These are phyloP conservation scores for Cephalopachus bancanus DNA, from an alignment of 2,797 vertebrate genomes.

Conservation along the genomic window DNA sequence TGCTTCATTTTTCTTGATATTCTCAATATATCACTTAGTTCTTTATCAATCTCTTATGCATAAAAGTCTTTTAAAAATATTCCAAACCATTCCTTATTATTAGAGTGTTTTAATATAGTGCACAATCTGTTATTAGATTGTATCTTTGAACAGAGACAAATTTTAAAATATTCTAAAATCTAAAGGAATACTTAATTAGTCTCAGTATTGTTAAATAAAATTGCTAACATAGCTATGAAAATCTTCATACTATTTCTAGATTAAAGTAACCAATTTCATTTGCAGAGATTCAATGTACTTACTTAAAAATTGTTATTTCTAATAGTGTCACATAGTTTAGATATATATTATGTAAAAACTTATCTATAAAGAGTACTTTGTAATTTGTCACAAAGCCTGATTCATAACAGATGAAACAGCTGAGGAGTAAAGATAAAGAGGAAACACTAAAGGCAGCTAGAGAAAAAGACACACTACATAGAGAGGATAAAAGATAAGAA, in stretches of 20 bases:
- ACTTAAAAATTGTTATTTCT: background rate
- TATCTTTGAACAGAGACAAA: background rate
- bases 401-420: background rate
- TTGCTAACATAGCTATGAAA: background rate
- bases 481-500: slow-evolving; percentile 21
- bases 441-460: background rate
- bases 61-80: background rate
- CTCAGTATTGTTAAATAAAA: background rate
- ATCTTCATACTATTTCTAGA: background rate
- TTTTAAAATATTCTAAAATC: background rate
- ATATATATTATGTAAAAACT: background rate
- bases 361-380: background rate
- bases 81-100: background rate
- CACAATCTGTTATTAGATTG: background rate
- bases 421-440: background rate
- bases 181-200: background rate
- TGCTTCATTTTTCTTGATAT: background rate
- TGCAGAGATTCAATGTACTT: background rate
- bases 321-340: background rate
- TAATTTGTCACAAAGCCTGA: background rate
- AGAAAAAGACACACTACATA: background rate
- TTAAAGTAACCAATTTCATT: background rate
- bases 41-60: background rate
- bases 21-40: background rate
- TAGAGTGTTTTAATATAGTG: background rate